phyloP scores from a whole-genome alignment of 2,797 vertebrate species.

The Chloroceryle amazona region DNA sequence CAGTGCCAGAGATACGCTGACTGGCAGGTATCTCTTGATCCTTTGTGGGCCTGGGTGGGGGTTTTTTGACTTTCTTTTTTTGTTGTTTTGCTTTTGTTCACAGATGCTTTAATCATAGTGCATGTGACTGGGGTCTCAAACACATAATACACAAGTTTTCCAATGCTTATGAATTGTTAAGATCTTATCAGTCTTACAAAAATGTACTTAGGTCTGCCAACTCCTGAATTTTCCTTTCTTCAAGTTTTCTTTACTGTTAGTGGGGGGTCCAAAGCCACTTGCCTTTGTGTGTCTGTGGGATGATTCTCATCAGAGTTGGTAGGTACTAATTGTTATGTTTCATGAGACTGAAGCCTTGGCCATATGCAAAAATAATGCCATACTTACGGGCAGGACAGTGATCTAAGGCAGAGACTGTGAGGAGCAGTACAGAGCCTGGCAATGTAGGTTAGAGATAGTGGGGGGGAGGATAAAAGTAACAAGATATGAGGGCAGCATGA shows the following conservation, averaged over 20 bases:
- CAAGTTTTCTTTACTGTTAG: conserved; percentile 29
- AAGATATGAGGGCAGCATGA: background rate
- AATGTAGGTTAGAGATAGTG: background rate
- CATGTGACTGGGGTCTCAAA: conserved; percentile 22
- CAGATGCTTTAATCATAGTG: conserved; percentile 45
- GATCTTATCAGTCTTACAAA: conserved; percentile 43
- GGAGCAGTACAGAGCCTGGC: background rate
- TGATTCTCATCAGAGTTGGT: background rate
- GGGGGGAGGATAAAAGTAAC: background rate
- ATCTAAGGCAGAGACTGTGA: background rate
- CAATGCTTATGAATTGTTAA: conserved; percentile 30
- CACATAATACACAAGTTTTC: background rate
- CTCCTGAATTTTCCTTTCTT: background rate
- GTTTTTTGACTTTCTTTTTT: background rate
- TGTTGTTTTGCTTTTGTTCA: conserved; percentile 21
- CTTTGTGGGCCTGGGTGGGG: background rate
- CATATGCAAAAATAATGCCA: background rate
- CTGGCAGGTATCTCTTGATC: background rate
- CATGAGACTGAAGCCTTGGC: background rate
- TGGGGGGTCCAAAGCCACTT: conserved; percentile 33
- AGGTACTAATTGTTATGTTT: background rate
- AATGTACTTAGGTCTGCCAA: conserved; percentile 12
- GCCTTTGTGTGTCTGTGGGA: background rate
- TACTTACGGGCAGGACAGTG: background rate
- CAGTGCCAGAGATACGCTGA: background rate